Evolutionary conservation across 2,888 invertebrate genomes (phyloP).

Genomic region (Volucella zonaria): DNA sequence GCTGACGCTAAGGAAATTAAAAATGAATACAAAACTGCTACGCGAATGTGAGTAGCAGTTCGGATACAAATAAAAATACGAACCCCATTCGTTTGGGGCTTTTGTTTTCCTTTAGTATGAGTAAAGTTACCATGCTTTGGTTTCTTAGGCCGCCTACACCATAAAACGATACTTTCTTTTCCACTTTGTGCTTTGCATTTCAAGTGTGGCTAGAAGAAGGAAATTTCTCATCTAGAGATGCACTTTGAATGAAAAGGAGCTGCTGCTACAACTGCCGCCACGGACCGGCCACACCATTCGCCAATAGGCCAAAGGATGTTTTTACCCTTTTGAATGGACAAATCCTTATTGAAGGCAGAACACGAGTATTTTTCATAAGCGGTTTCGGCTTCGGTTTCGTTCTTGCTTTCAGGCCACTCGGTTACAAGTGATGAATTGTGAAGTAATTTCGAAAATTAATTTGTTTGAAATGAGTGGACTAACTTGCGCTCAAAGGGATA

Average conservation of each 20-base stretch:
- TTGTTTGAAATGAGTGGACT: slow-evolving; percentile 31
- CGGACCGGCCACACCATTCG: background rate
- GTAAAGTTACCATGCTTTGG: slow-evolving; percentile 46
- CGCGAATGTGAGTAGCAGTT: too few relatives aligned
- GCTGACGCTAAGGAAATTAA: slow-evolving; percentile 66
- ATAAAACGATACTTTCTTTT: slow-evolving; percentile 17
- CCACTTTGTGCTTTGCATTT: slow-evolving; percentile 15
- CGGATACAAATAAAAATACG: too few relatives aligned
- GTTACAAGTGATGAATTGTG: slow-evolving; percentile 6
- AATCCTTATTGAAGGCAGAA: background rate
- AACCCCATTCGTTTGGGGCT: slow-evolving; percentile 37
- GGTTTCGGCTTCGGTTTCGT: background rate
- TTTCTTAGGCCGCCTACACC: slow-evolving; percentile 16
- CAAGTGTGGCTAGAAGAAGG: slow-evolving; percentile 57
- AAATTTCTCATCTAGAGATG: slow-evolving; percentile 53
- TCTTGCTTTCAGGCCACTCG: background rate
- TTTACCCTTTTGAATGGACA: background rate
- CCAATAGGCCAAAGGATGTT: slow-evolving; percentile 13
- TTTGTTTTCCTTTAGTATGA: slow-evolving; percentile 43
- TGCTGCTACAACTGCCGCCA: too few relatives aligned
- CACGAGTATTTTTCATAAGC: background rate
- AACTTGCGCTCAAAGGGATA: slow-evolving; percentile 8
- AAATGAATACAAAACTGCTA: slow-evolving; percentile 69
- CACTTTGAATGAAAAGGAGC: slow-evolving; percentile 45
- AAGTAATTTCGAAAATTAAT: slow-evolving; percentile 43